Evolutionary conservation across 2,113 vertebrate genomes (phyloP), one percentile per base, ranked within the genome.

Genomic region (Oceanites oceanicus): DNA sequence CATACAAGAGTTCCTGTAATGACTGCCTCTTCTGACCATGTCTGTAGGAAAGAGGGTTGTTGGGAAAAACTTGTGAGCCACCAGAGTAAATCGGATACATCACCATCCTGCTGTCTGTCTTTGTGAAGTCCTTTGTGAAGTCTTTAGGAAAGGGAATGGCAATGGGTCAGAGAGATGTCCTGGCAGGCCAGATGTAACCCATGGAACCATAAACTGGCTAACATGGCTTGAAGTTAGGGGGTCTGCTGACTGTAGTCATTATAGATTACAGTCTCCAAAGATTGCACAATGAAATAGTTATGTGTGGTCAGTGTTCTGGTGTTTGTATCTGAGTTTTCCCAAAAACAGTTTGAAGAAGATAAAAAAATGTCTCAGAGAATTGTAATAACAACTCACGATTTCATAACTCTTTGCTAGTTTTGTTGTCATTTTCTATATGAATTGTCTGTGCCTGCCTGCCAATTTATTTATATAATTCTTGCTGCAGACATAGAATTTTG

Each of bases 391-490:
- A 38, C 63, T 83, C 62, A 75, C 3, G 1, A 44, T 65, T 91
- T 87, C 76, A 49, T 83, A 91, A 77, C 59, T 88, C 56, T 88
- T 40, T 62, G 26, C 45, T 85, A 70, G 36, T 86, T 94, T 82
- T 95, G 77, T 83, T 95, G 82, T 94, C 85, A 67, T 67, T 58
- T 86, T 86, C 47, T 63, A 5, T 80, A n/a, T 36, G 73, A 95
- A 91, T 93, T 82, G 47, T 87, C 86, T 92, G 52, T 86, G 86
- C 67, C 77, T 86, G 61, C 45, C 79, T 95, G 67, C 88, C 93
- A 92, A 88, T 96, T 94, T 95, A 78, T 93, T 86, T 96, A 50
- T 95, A 84, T 84, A 86, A 94, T 92, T 85, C 85, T 91, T 84
- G 75, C 78, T 95, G 68, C 65, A 95, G 91, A 94, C 45, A 49